These are phyloP conservation scores for Nymphalis io DNA, from an alignment of 1,140 invertebrate species.

Conservation along the genomic window DNA sequence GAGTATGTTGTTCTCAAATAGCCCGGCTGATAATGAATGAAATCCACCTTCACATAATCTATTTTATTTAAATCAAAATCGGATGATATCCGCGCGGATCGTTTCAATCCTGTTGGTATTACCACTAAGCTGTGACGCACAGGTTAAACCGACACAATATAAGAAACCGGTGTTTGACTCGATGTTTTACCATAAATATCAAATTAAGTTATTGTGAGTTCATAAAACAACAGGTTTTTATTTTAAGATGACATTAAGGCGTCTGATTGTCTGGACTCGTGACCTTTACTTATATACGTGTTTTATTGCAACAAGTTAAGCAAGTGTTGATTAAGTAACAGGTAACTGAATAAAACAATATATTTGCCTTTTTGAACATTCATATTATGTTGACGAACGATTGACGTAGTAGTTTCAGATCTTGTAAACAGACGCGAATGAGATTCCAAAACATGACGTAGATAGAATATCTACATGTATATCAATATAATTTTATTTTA, in stretches of 20 bases:
- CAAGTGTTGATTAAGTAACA: neutral
- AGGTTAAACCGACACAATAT: slow-evolving; percentile 21
- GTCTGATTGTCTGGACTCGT: slow-evolving; percentile 27
- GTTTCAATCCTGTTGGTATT: slow-evolving; percentile 3
- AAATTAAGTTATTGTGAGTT: slow-evolving; percentile 7
- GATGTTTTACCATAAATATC: neutral
- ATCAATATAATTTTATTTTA: too few relatives aligned
- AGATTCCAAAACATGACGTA: neutral
- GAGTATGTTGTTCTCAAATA: too few relatives aligned
- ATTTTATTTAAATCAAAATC: slow-evolving; percentile 9
- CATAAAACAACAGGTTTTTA: slow-evolving; percentile 16
- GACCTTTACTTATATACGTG: slow-evolving; percentile 26
- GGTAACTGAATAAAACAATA: neutral
- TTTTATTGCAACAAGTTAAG: neutral
- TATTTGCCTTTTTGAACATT: neutral
- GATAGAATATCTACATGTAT: too few relatives aligned
- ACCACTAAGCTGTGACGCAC: slow-evolving; percentile 19
- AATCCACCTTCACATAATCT: too few relatives aligned
- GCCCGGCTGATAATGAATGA: too few relatives aligned
- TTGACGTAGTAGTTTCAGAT: too few relatives aligned
- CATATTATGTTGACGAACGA: too few relatives aligned
- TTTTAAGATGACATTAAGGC: slow-evolving; percentile 14
- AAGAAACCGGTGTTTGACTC: slow-evolving; percentile 6
- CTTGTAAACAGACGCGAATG: too few relatives aligned
- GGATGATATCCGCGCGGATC: slow-evolving; percentile 21